phyloP scores from a whole-genome alignment of 2,113 vertebrate species.

The Guaruba guarouba region DNA sequence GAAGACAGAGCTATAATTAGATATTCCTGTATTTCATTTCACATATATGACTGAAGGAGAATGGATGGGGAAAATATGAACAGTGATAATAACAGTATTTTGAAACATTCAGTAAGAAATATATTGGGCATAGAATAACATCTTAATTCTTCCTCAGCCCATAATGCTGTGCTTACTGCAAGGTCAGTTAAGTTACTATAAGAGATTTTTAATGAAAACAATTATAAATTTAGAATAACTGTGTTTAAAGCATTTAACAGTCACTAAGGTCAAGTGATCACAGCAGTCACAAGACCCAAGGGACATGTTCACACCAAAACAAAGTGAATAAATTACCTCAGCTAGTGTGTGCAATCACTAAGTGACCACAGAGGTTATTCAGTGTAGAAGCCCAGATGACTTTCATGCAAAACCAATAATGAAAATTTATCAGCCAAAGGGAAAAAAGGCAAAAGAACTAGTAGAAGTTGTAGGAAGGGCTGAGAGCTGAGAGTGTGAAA shows the following conservation, averaged over 20 bases:
- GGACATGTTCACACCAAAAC: constrained; percentile 84
- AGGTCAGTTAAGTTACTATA: constrained; percentile 75
- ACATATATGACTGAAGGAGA: constrained; percentile 16
- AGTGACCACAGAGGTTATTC: constrained; percentile 83
- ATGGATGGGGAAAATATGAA: constrained; percentile 1
- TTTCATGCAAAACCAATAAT: constrained; percentile 77
- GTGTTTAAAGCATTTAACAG: constrained; percentile 84
- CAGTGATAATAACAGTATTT: neutral
- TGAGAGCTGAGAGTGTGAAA: neutral
- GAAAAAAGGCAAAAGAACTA: neutral
- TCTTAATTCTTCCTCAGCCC: constrained; percentile 52
- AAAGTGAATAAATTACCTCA: constrained; percentile 84
- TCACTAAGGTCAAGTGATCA: constrained; percentile 83
- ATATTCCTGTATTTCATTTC: constrained; percentile 43
- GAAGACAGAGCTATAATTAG: constrained; percentile 27
- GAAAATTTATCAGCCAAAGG: constrained; percentile 71
- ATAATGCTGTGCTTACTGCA: constrained; percentile 64
- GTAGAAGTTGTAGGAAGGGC: neutral
- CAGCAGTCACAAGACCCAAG: constrained; percentile 81
- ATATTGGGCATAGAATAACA: constrained; percentile 36
- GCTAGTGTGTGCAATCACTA: constrained; percentile 75
- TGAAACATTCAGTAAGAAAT: constrained; percentile 17
- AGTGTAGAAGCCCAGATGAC: constrained; percentile 65
- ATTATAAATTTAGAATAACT: constrained; percentile 86
- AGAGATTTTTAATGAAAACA: constrained; percentile 83